Evolutionary conservation across 2,888 invertebrate genomes (phyloP).

Genomic region (Galerucella pusilla): DNA sequence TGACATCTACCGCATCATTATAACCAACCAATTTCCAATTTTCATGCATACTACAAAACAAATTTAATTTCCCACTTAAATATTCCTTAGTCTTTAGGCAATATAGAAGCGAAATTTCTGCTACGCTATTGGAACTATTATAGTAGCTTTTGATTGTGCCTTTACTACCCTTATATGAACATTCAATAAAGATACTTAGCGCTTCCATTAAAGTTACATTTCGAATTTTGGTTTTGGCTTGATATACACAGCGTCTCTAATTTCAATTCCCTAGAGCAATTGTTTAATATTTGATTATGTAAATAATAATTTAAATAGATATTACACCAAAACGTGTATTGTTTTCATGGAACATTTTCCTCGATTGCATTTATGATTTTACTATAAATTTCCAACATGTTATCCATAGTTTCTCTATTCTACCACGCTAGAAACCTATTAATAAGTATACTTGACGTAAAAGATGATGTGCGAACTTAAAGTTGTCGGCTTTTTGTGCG

Average conservation of each 20-base stretch:
- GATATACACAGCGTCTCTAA: background rate
- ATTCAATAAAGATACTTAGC: slow-evolving; percentile 27
- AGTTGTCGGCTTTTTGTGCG: too few species aligned
- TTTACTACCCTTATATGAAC: slow-evolving; percentile 19
- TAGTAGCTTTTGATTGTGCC: slow-evolving; percentile 29
- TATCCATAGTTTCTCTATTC: too few species aligned
- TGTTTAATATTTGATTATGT: slow-evolving; percentile 8
- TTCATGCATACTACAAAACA: slow-evolving; percentile 11
- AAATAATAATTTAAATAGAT: background rate
- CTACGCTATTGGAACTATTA: background rate
- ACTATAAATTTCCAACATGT: background rate
- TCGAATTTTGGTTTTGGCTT: slow-evolving; percentile 11
- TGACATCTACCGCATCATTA: slow-evolving; percentile 18
- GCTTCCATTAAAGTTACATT: slow-evolving; percentile 27
- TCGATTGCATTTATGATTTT: background rate
- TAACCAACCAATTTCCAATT: slow-evolving; percentile 30
- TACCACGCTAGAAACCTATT: too few species aligned
- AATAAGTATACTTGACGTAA: too few species aligned
- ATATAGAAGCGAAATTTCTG: slow-evolving; percentile 15
- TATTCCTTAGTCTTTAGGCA: slow-evolving; percentile 34
- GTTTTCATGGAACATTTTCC: background rate
- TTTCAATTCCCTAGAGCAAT: background rate
- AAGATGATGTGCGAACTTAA: too few species aligned
- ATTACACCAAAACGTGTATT: background rate
- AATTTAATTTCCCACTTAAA: slow-evolving; percentile 28